phyloP scores from a whole-genome alignment of 2,888 invertebrate species.

The Spisula subtruncata region DNA sequence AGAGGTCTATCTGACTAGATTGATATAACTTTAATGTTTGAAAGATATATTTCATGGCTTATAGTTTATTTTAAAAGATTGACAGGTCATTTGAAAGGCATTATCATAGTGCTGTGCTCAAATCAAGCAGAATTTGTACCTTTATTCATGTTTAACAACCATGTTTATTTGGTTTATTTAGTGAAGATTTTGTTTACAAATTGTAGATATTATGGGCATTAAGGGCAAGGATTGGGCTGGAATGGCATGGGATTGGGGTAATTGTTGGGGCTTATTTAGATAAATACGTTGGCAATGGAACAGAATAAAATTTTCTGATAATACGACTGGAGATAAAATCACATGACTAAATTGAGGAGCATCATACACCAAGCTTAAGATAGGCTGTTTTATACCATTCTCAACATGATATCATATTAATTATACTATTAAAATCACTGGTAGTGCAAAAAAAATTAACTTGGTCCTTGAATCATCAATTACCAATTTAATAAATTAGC shows the following conservation, averaged over 20 bases:
- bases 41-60: slow-evolving; percentile 16
- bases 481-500: too few relatives aligned
- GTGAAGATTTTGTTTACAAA: slow-evolving; percentile 19
- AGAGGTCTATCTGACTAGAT: background rate
- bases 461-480: too few relatives aligned
- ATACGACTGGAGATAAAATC: too few relatives aligned
- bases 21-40: background rate
- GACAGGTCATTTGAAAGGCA: slow-evolving; percentile 19
- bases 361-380: too few relatives aligned
- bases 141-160: slow-evolving; percentile 19
- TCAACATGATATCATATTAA: too few relatives aligned
- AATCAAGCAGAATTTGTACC: background rate
- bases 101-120: background rate
- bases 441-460: too few relatives aligned
- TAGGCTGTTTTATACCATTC: too few relatives aligned
- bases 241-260: background rate
- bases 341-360: too few relatives aligned
- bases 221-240: background rate
- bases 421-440: too few relatives aligned
- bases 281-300: background rate
- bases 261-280: background rate
- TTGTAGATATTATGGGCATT: slow-evolving; percentile 8
- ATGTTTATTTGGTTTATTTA: slow-evolving; percentile 13
- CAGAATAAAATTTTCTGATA: background rate
- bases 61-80: background rate